phyloP scores from a whole-genome alignment of 2,888 invertebrate species.

The Catocala sponsa region DNA sequence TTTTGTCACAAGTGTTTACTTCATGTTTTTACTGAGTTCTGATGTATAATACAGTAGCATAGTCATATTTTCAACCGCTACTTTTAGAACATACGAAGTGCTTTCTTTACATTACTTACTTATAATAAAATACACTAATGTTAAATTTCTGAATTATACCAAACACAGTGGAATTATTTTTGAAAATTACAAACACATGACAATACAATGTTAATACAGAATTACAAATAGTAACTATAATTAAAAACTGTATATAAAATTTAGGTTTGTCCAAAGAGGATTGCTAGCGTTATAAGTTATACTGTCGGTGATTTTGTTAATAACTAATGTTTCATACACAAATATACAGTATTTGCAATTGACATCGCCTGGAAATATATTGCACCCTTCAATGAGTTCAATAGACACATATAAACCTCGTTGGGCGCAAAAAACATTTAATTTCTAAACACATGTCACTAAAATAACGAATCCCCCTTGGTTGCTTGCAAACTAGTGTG shows the following conservation, averaged over 20 bases:
- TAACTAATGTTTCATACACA: too few relatives aligned
- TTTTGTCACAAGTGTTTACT: not conserved
- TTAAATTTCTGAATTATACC: constrained; percentile 22
- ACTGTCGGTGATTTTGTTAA: not conserved
- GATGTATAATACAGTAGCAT: constrained; percentile 13
- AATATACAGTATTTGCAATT: too few relatives aligned
- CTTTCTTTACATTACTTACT: constrained; percentile 33
- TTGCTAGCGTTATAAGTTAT: constrained; percentile 16
- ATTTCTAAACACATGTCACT: too few relatives aligned
- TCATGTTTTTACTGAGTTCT: constrained; percentile 16
- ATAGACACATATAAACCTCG: too few relatives aligned
- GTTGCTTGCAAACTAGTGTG: too few relatives aligned
- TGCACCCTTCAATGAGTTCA: too few relatives aligned
- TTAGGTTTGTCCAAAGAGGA: constrained; percentile 18
- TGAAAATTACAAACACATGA: constrained; percentile 34
- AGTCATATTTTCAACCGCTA: constrained; percentile 17
- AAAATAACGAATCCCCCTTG: too few relatives aligned
- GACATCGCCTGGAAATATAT: too few relatives aligned
- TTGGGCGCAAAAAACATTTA: too few relatives aligned
- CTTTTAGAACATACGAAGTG: constrained; percentile 34
- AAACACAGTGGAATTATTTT: constrained; percentile 32
- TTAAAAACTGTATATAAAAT: constrained; percentile 27
- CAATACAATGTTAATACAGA: constrained; percentile 32
- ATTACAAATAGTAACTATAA: constrained; percentile 33
- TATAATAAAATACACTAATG: constrained; percentile 38